These are phyloP conservation scores for Rhea americana DNA, from an alignment of 2,113 vertebrate species.

Conservation along the genomic window DNA sequence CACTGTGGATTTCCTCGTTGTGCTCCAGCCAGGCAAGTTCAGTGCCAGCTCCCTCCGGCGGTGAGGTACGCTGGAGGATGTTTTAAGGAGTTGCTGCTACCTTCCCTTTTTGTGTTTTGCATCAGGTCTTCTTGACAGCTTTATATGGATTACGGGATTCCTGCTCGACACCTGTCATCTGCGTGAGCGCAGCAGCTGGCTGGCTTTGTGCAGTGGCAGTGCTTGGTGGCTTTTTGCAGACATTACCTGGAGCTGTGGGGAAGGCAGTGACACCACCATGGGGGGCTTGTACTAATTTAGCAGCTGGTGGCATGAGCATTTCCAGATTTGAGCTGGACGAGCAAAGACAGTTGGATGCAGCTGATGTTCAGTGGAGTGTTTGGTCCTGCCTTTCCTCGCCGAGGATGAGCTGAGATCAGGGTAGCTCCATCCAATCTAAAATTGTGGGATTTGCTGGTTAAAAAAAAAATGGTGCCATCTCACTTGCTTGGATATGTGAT, in stretches of 20 bases:
- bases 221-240: not conserved
- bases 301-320: not conserved
- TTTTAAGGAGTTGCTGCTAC: not conserved
- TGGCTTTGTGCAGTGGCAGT: accelerated
- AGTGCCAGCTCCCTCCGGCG: no score
- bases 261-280: not conserved
- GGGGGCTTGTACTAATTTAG: not conserved
- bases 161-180: not conserved
- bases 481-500: not conserved
- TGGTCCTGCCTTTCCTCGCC: not conserved
- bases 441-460: not conserved
- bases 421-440: not conserved
- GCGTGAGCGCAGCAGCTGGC: not conserved
- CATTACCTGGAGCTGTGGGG: not conserved
- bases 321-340: not conserved
- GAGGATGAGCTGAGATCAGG: not conserved
- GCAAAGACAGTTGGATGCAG: not conserved
- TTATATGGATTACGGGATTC: not conserved
- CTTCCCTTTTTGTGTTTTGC: not conserved
- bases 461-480: not conserved
- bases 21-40: not conserved
- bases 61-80: no score
- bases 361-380: not conserved
- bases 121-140: not conserved
- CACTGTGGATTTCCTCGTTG: not conserved